Evolutionary conservation across 2,888 invertebrate genomes (phyloP).

Genomic region (Synanthedon andrenaeformis): DNA sequence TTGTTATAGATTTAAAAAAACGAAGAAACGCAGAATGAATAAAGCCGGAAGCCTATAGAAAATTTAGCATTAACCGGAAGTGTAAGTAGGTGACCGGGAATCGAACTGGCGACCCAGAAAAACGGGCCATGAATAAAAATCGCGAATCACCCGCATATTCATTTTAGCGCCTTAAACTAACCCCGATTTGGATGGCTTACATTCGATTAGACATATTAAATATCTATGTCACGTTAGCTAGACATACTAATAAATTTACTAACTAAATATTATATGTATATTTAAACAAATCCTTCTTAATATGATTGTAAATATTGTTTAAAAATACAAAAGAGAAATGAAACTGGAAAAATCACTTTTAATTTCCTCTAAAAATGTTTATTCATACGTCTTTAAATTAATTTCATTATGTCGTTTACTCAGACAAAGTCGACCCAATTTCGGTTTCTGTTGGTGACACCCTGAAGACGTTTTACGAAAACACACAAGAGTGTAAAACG

Average conservation of each 20-base stretch:
- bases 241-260: too few relatives aligned
- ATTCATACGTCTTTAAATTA: too few relatives aligned
- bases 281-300: too few relatives aligned
- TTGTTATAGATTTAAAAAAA: neutral
- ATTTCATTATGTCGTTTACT: neutral
- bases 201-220: neutral
- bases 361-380: too few relatives aligned
- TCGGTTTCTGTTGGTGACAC: neutral
- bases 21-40: neutral
- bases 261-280: too few relatives aligned
- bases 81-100: constrained; percentile 8
- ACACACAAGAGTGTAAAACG: neutral
- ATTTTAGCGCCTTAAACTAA: neutral
- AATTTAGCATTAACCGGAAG: neutral
- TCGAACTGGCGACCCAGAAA: constrained; percentile 5
- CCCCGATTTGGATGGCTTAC: neutral
- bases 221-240: too few relatives aligned
- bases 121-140: constrained; percentile 4
- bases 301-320: too few relatives aligned
- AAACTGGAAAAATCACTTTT: too few relatives aligned
- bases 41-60: neutral
- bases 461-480: neutral
- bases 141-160: constrained; percentile 4
- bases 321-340: too few relatives aligned
- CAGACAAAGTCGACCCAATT: neutral